phyloP scores from a whole-genome alignment of 2,888 invertebrate species.

The Sabellastarte sp. region DNA sequence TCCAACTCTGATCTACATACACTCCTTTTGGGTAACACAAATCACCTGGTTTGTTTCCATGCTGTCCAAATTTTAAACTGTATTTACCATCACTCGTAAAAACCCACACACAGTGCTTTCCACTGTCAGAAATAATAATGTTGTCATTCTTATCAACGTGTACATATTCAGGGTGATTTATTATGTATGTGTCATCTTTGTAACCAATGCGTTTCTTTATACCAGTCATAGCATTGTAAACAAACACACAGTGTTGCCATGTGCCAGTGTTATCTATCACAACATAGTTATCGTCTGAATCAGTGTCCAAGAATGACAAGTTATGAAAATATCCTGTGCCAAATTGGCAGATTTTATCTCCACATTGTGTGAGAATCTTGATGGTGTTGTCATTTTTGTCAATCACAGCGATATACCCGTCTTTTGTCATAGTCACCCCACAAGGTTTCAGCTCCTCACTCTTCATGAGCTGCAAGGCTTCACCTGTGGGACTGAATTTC shows the following conservation, averaged over 20 bases:
- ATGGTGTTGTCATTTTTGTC: constrained; percentile 9
- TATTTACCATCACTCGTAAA: not conserved
- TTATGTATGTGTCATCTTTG: not conserved
- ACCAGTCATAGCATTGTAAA: constrained; percentile 14
- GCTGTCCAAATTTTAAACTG: not conserved
- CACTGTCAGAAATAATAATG: constrained; percentile 8
- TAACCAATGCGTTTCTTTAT: constrained; percentile 1
- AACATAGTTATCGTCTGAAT: constrained; percentile 6
- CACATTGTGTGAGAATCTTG: constrained; percentile 6
- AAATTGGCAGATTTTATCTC: constrained; percentile 8
- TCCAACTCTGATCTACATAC: not conserved
- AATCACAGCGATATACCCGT: constrained; percentile 2
- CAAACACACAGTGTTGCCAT: not conserved
- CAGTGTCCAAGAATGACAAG: not conserved
- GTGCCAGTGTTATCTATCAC: not conserved
- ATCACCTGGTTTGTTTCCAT: constrained; percentile 2
- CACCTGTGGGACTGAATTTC: not conserved
- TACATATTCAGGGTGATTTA: constrained; percentile 6
- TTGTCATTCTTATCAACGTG: not conserved
- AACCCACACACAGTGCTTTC: constrained; percentile 6
- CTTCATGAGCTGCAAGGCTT: not conserved
- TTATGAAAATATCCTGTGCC: constrained; percentile 13
- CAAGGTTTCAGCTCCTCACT: not conserved
- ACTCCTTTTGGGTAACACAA: constrained; percentile 9
- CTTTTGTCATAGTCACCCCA: constrained; percentile 6